Evolutionary conservation across 2,797 vertebrate species (phyloP), one percentile per base, ranked within the genome.

Genomic region (Micromesistius poutassou): DNA sequence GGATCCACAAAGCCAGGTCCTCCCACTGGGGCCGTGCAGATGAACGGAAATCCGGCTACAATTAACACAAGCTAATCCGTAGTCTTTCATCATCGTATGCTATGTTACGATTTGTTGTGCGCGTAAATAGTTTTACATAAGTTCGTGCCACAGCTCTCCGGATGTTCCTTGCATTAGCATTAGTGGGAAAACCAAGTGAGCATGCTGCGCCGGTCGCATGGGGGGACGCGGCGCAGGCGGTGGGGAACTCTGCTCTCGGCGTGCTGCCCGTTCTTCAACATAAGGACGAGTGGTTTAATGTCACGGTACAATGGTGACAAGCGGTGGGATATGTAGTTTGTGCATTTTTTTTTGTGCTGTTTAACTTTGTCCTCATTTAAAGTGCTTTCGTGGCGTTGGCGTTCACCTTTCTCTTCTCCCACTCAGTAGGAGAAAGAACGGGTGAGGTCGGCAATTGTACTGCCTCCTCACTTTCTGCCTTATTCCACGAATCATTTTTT

Each of bases 251-350:
- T 75, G 13, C 40, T 84, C 55, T 76, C 79, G 50, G 75, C 80
- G 80, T 77, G 77, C 71, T 73, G 75, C 50, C 75, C 78, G 76
- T 73, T 72, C 71, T 30, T 81, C 78, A 87, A 90, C 90, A 87
- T 84, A 86, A 82, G 87, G 78, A 92, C 79, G 38, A 76, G 77
- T 75, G 79, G 80, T 82, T 84, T 82, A 19, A 81, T 8, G n/a
- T 62, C 22, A 22, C 25, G 8, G 55, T 9, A n/a, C 55, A 7
- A 25, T n/a, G 8, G 55, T n/a, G n/a, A 25, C 55, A 1, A 62
- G 80, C 83, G 72, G 79, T 84, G 79, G 82, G 83, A 76, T 79
- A 88, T 85, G 78, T 35, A 75, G 78, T 62, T 62, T 62, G 6
- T 25, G 55, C 55, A 62, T 62, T n/a, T n/a, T n/a, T n/a, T n/a